A percentile compares a stretch with the other conserved stretches of the same genome.
Evolutionary conservation across 1,140 invertebrate genomes (phyloP).

Genomic region (Mycetomoellerius zeteki): DNA sequence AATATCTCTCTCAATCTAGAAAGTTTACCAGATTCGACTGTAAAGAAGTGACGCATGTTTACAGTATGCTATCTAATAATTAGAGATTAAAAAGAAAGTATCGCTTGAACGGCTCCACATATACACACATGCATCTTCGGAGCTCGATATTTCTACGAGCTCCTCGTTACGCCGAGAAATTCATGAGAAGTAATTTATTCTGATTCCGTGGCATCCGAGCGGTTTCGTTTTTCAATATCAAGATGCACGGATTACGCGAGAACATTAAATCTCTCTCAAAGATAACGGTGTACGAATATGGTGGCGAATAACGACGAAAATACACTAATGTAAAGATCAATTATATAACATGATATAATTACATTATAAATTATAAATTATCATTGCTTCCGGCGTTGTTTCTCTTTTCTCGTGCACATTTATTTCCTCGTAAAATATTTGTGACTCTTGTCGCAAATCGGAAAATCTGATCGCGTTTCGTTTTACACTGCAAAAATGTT

Average conservation of each 20-base stretch:
- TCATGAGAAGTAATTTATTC: conserved; percentile 38
- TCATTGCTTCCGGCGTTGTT: neutral
- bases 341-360: neutral
- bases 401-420: neutral
- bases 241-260: neutral
- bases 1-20: conserved; percentile 22
- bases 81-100: conserved; percentile 43
- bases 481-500: neutral
- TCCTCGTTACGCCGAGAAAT: conserved; percentile 22
- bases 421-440: neutral
- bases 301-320: neutral
- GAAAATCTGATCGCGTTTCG: too few species aligned
- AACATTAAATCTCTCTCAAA: neutral
- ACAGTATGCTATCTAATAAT: conserved; percentile 8
- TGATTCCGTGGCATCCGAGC: neutral
- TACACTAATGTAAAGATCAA: neutral
- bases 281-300: too few species aligned
- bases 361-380: neutral
- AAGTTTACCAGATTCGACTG: neutral
- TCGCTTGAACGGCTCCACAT: neutral
- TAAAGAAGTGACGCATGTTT: conserved; percentile 17
- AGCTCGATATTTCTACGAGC: conserved; percentile 8
- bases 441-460: neutral
- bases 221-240: conserved; percentile 16
- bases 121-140: neutral